Conservation (phyloP, 2,113 vertebrate genomes). For the Aptenodytes forsteri region DNA sequence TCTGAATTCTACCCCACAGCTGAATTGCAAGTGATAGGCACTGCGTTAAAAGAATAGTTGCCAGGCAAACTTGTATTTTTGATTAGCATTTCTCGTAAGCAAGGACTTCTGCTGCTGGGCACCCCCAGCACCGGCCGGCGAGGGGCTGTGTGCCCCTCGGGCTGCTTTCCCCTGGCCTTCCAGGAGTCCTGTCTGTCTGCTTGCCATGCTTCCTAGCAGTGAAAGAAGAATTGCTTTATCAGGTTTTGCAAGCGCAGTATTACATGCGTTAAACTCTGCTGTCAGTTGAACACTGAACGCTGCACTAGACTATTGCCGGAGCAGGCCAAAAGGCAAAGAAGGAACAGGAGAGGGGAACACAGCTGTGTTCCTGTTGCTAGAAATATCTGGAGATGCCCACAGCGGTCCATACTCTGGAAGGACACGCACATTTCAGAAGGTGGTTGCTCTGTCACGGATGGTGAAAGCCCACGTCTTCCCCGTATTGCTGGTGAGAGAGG, state of each 20-base stretch:
- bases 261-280: neutral
- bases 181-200: neutral
- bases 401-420: fast-evolving
- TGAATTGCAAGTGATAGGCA: neutral
- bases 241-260: neutral
- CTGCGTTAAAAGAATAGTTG: neutral
- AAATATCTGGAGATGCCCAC: neutral
- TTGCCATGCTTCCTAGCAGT: neutral
- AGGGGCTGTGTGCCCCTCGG: neutral
- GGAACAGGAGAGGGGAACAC: neutral
- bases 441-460: neutral
- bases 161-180: neutral
- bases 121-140: fast-evolving
- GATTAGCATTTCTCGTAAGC: neutral
- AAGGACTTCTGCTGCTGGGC: neutral
- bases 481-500: fast-evolving
- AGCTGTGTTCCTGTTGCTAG: neutral
- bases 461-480: neutral
- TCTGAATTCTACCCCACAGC: neutral
- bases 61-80: neutral
- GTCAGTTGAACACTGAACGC: neutral
- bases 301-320: neutral
- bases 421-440: fast-evolving
- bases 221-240: neutral
- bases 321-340: neutral